Conservation (phyloP, 2,888 invertebrate genomes). For the Oscheius onirici region DNA sequence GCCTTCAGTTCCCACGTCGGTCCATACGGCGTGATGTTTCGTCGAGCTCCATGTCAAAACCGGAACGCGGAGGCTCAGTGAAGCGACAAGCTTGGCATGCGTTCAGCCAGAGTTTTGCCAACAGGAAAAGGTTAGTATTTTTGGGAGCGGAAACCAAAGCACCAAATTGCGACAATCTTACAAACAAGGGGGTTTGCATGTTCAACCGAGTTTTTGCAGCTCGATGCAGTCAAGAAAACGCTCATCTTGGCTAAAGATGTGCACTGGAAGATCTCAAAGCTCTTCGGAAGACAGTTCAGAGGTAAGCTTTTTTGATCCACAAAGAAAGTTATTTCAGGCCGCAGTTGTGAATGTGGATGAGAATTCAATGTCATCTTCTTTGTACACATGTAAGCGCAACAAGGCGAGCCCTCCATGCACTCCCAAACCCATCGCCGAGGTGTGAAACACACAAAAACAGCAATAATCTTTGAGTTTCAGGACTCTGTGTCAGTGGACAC, state of each 20-base stretch:
- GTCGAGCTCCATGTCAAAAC: conserved; percentile 52
- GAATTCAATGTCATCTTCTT: conserved; percentile 57
- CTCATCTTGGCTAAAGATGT: conserved; percentile 42
- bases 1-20: conserved; percentile 48
- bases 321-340: conserved; percentile 8
- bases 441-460: background rate
- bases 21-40: conserved; percentile 51
- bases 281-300: conserved; percentile 65
- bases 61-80: conserved; percentile 42
- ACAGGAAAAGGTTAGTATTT: conserved; percentile 30
- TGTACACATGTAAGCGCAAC: conserved; percentile 42
- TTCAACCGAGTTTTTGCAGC: background rate
- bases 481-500: conserved; percentile 47
- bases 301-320: conserved; percentile 28
- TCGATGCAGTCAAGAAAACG: conserved; percentile 23
- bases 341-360: conserved; percentile 59
- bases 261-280: conserved; percentile 61
- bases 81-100: conserved; percentile 36
- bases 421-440: conserved; percentile 40
- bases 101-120: conserved; percentile 27
- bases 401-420: conserved; percentile 49
- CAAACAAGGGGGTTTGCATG: background rate
- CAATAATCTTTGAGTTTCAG: conserved; percentile 35
- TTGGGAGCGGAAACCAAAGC: conserved; percentile 21
- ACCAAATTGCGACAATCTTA: conserved; percentile 4